phyloP scores from a whole-genome alignment of 2,797 vertebrate species.

The Melanotaenia parkinsoni region DNA sequence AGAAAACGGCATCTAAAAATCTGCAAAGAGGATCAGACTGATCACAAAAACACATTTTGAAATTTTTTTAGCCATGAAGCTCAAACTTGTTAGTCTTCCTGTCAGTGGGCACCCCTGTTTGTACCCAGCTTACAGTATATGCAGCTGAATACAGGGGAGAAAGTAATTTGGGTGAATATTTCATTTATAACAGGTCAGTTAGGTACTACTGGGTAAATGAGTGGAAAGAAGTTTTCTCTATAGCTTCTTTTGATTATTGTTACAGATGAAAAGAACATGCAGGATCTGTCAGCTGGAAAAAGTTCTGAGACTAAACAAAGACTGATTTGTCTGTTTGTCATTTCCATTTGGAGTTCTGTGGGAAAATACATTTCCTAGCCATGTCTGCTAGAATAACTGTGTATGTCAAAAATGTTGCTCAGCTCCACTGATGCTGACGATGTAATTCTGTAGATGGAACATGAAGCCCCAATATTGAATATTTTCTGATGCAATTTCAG shows the following conservation, averaged over 20 bases:
- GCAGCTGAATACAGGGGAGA: too few species aligned
- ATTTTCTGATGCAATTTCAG: conserved; percentile 41
- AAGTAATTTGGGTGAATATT: too few species aligned
- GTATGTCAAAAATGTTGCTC: conserved; percentile 59
- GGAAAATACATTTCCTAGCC: conserved; percentile 67
- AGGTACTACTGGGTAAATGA: conserved; percentile 6
- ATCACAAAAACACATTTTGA: too few species aligned
- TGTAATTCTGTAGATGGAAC: conserved; percentile 30
- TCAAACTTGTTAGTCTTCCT: too few species aligned
- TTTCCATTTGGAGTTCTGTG: conserved; percentile 59
- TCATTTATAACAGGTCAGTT: too few species aligned
- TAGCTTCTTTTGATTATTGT: conserved; percentile 17
- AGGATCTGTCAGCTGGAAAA: conserved; percentile 35
- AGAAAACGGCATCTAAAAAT: too few species aligned
- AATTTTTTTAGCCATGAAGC: too few species aligned
- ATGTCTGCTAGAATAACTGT: conserved; percentile 65
- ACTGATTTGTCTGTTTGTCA: conserved; percentile 65
- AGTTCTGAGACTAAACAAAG: conserved; percentile 62
- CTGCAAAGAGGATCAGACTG: too few species aligned
- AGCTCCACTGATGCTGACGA: conserved; percentile 30
- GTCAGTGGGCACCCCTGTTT: too few species aligned
- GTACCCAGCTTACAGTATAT: too few species aligned
- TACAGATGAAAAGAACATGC: conserved; percentile 14
- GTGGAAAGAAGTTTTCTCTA: conserved; percentile 17
- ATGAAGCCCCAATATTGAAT: conserved; percentile 34